phyloP scores from a whole-genome alignment of 2,888 invertebrate species.

The Lingula anatina region DNA sequence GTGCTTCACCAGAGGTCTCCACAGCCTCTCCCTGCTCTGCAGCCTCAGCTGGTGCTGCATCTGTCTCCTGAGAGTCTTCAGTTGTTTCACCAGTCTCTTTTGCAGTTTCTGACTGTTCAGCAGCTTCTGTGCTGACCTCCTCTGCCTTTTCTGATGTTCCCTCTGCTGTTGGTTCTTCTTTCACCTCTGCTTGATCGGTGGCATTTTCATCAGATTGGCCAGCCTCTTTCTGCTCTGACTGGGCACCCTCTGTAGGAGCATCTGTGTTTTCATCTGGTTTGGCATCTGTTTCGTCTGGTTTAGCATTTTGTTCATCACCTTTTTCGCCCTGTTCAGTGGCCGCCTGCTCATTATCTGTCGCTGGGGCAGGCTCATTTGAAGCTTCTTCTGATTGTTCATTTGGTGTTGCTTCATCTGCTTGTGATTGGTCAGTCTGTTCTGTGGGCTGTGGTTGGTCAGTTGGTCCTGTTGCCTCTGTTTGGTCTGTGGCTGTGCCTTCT shows the following conservation, averaged over 20 bases:
- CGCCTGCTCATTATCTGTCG: background rate
- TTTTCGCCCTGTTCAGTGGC: background rate
- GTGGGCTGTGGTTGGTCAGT: background rate
- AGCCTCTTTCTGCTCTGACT: background rate
- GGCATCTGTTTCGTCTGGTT: background rate
- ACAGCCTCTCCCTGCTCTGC: constrained; percentile 5
- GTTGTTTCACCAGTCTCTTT: constrained; percentile 4
- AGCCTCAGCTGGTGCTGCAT: constrained; percentile 7
- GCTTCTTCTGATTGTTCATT: background rate
- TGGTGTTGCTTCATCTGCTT: background rate
- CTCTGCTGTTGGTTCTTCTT: background rate
- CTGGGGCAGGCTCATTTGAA: background rate
- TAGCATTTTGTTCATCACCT: background rate
- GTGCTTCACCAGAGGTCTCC: constrained; percentile 3
- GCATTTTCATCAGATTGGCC: background rate
- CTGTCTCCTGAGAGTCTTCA: constrained; percentile 5
- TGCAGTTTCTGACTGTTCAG: constrained; percentile 4
- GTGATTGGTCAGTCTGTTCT: background rate
- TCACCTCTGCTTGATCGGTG: constrained; percentile 1
- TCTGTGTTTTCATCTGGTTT: background rate
- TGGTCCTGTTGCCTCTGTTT: background rate
- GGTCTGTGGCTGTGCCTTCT: background rate
- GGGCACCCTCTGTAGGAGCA: background rate
- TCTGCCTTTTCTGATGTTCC: constrained; percentile 1
- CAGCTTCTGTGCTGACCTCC: constrained; percentile 1